Evolutionary conservation across 2,797 vertebrate genomes (phyloP), one percentile per base, ranked within the genome.

Genomic region (Tapera naevia): DNA sequence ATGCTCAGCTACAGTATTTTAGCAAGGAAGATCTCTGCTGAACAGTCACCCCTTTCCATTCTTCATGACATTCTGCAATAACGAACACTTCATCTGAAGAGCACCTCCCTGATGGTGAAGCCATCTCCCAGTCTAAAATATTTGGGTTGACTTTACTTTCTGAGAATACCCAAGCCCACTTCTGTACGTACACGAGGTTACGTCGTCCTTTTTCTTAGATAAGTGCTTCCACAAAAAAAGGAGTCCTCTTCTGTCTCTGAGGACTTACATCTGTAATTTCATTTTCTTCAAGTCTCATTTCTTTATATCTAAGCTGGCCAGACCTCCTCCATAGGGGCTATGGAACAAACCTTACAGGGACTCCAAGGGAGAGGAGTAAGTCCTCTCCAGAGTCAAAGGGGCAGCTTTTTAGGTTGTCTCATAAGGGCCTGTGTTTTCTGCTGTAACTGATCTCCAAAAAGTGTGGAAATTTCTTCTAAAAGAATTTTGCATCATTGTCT

Each of bases 31-130:
- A 27, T 33, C 45, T 48, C 39, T 41, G 32, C 12, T n/a, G 73
- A 58, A 33, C 51, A 88, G 39, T 5, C 62, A 70, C 46, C 19
- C 64, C n/a, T 45, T 41, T 54, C 33, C 16, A 21, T 43, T 64
- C 83, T 28, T 57, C 41, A 33, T 2, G 2, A 45, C 25, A 28
- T 22, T 19, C 64, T 65, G 58, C 23, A 35, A 5, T 11, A 41
- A 43, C 0, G 1, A 60, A 43, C 17, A 2, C n/a, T 53, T 48
- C 16, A 32, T 16, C 46, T 21, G 35, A 23, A 53, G 10, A 28
- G 24, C 14, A 45, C 24, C 30, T 64, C 50, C 30, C 12, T 2
- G 2, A 14, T 6, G 18, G 14, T 45, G 50, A 54, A 57, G 27
- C 15, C 22, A 43, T 13, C 32, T 69, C 57, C 57, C 13, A 35